Base-by-base conservation (phyloP, 2,797 vertebrate species). In the Enoplosus armatus region DNA sequence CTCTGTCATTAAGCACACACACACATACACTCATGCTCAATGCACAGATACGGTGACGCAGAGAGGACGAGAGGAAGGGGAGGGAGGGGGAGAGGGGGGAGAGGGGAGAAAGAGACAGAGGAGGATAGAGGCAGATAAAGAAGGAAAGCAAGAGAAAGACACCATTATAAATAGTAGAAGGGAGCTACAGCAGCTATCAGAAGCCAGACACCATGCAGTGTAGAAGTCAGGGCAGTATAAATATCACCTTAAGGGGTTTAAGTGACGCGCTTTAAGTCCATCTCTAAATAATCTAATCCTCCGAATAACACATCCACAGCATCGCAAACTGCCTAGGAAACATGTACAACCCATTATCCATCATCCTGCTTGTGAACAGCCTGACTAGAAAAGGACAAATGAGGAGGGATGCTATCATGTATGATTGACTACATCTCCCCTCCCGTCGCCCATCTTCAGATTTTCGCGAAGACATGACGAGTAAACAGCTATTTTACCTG, bases 211-310 rank as follows among this genome's bases (percentile, higher is more conserved):
- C 77, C 73, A 59, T 63, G 79, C 68, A 26, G 77, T 3, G 78
- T 53, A 66, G 77, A 83, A 88, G 89, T 85, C 70, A 43, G 51
- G 72, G 37, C 35, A 45, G 79, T 90, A 84, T 85, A 89, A 89
- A 92, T 91, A 91, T 83, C 89, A 89, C 86, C 80, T 87, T 89
- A 89, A 91, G 72, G 79, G 81, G 77, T 89, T 92, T 91, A 87
- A 35, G 73, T 87, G 86, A 90, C 67, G 70, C 5, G 35, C 75
- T 85, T 59, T 48, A 79, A 87, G 70, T 78, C 77, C 63, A 68
- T 88, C 82, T 90, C 78, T 85, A 77, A 90, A 84, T 90, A 83
- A 90, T 87, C 83, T 80, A 83, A 91, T 87, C 87, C 87, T n/a
- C 65, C 58, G 67, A 35, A 84, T 78, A 62, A 79, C 18, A 62